These are phyloP conservation scores for Ciconia stormi DNA, from an alignment of 2,113 vertebrate species.

Conservation along the genomic window DNA sequence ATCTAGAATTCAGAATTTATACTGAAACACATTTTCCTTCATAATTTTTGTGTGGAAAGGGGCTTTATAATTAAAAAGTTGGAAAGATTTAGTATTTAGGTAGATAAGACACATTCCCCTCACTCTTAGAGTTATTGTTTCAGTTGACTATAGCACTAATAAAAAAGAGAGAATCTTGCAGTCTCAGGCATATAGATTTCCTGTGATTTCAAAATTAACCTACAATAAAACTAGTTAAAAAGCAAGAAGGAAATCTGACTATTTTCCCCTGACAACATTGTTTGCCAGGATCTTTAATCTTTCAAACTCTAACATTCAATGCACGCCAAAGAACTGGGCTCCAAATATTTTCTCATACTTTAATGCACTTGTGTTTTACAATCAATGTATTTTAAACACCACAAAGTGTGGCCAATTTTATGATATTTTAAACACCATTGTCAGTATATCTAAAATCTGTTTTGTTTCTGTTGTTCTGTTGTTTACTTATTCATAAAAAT, in stretches of 20 bases:
- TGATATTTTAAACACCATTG: not conserved
- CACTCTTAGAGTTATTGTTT: not conserved
- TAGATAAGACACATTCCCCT: not conserved
- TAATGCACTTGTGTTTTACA: not conserved
- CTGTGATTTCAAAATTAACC: not conserved
- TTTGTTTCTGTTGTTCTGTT: not conserved
- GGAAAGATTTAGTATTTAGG: not conserved
- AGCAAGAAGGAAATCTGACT: not conserved
- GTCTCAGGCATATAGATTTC: not conserved
- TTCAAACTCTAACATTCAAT: not conserved
- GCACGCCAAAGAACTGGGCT: not conserved
- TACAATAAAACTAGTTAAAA: not conserved
- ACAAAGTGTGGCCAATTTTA: not conserved
- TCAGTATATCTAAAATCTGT: not conserved
- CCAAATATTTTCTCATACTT: not conserved
- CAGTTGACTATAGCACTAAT: not conserved
- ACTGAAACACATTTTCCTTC: not conserved
- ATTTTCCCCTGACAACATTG: not conserved
- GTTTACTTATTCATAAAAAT: not conserved
- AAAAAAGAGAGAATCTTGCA: not conserved
- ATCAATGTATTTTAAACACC: not conserved
- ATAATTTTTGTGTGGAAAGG: not conserved
- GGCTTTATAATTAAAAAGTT: not conserved
- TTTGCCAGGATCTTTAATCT: not conserved
- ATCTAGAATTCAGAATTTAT: not conserved